Percentiles rank a stretch among this genome's conserved stretches.
Conservation (phyloP, 2,888 invertebrate species). For the Hirtodrosophila trivittata region DNA sequence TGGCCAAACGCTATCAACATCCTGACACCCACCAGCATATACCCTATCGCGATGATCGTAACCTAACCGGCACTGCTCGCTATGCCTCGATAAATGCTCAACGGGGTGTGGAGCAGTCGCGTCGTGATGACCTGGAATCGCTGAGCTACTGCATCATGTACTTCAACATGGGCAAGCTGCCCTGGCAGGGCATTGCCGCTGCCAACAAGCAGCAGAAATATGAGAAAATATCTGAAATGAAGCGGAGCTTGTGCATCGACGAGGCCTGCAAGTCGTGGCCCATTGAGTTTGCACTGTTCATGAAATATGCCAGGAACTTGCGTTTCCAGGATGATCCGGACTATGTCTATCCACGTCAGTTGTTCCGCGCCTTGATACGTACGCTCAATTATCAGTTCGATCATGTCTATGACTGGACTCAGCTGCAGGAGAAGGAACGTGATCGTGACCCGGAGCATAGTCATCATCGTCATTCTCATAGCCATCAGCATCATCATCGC, state of each 20-base stretch:
- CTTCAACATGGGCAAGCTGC: constrained; percentile 95
- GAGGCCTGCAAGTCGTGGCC: constrained; percentile 98
- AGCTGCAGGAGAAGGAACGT: constrained; percentile 90
- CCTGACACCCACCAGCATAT: constrained; percentile 96
- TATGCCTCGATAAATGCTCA: constrained; percentile 99
- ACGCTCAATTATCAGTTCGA: constrained; percentile 99
- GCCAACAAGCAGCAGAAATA: constrained; percentile 99
- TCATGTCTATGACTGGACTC: constrained; percentile 99
- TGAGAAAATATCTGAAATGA: constrained; percentile 99
- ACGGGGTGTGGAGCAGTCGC: constrained; percentile 98
- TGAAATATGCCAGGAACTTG: constrained; percentile 98
- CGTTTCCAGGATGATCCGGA: constrained; percentile 99
- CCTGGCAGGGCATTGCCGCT: constrained; percentile 98
- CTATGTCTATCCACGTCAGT: constrained; percentile 98
- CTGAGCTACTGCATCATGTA: constrained; percentile 99
- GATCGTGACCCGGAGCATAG: constrained; percentile 16
- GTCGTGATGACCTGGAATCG: constrained; percentile 99
- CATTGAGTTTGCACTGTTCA: constrained; percentile 99
- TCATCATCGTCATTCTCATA: constrained; percentile 1
- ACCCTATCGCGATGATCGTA: constrained; percentile 97
- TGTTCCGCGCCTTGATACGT: constrained; percentile 93
- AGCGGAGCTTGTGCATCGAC: constrained; percentile 98
- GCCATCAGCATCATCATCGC: constrained; percentile 17
- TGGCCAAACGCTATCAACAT: constrained; percentile 98
- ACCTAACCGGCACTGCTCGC: constrained; percentile 95